A percentile compares a stretch with the other conserved stretches of the same genome.
These are phyloP conservation scores for Heliconius melpomene DNA, from an alignment of 1,140 invertebrate genomes.

Conservation along the genomic window DNA sequence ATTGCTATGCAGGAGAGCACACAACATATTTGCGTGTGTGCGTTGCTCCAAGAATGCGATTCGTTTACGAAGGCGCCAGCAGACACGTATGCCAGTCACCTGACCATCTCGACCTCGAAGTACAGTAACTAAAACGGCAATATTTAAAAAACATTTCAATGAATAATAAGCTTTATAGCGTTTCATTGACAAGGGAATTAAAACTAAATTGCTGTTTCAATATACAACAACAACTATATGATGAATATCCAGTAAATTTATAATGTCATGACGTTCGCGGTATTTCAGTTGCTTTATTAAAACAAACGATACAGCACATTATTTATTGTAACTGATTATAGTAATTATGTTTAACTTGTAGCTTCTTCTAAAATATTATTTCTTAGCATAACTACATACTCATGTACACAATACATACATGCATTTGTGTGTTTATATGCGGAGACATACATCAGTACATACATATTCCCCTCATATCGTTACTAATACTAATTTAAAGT, in stretches of 20 bases:
- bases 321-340: not conserved
- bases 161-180: constrained; percentile 35
- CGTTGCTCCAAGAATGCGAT: constrained; percentile 61
- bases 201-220: constrained; percentile 19
- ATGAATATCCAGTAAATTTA: constrained; percentile 53
- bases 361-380: not conserved
- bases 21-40: constrained; percentile 49
- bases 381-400: not conserved
- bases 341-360: not conserved
- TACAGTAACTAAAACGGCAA: constrained; percentile 20
- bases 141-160: constrained; percentile 21
- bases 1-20: constrained; percentile 55
- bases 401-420: not conserved
- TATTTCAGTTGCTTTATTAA: constrained; percentile 2
- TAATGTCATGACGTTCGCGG: constrained; percentile 39
- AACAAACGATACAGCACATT: constrained; percentile 3
- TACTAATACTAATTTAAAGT: not conserved
- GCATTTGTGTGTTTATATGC: not conserved
- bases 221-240: too few species aligned
- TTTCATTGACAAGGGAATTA: constrained; percentile 12
- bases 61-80: constrained; percentile 70
- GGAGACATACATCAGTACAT: too few species aligned
- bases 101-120: constrained; percentile 56
- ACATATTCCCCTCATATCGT: not conserved
- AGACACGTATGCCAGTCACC: constrained; percentile 68